These are phyloP conservation scores for Gymnosoma rotundatum DNA, from an alignment of 2,888 invertebrate genomes.

Conservation along the genomic window DNA sequence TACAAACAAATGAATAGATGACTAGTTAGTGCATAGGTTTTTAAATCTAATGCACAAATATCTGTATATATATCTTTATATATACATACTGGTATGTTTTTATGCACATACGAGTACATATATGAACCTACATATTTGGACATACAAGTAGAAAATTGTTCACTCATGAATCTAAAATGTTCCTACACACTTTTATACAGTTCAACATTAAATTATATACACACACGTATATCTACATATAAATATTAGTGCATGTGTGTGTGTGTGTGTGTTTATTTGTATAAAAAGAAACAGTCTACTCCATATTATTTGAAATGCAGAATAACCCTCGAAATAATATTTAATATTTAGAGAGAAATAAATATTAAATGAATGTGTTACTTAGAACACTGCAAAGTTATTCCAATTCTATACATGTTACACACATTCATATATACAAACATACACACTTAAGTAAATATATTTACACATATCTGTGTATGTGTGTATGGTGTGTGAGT, in stretches of 20 bases:
- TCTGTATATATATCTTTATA: not conserved
- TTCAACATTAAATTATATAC: not conserved
- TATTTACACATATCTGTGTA: not conserved
- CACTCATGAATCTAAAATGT: slow-evolving; percentile 58
- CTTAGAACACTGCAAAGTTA: slow-evolving; percentile 82
- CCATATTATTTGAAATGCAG: slow-evolving; percentile 65
- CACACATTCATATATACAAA: slow-evolving; percentile 59
- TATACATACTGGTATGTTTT: not conserved
- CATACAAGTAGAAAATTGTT: slow-evolving; percentile 45
- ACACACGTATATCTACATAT: not conserved
- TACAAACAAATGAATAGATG: slow-evolving; percentile 66
- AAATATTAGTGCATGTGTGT: not conserved
- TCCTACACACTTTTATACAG: slow-evolving; percentile 20
- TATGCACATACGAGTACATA: no score
- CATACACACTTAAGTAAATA: slow-evolving; percentile 71
- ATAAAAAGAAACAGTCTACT: slow-evolving; percentile 51
- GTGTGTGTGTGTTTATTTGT: slow-evolving; percentile 2
- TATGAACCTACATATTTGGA: slow-evolving; percentile 20
- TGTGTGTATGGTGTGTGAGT: not conserved
- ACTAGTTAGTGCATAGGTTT: slow-evolving; percentile 57
- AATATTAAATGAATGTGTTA: slow-evolving; percentile 83
- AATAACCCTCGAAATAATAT: slow-evolving; percentile 82
- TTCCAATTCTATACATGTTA: slow-evolving; percentile 73
- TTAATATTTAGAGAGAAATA: slow-evolving; percentile 83
- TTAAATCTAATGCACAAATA: slow-evolving; percentile 59